Conservation (phyloP, 2,888 invertebrate genomes). For the Blera fallax region DNA sequence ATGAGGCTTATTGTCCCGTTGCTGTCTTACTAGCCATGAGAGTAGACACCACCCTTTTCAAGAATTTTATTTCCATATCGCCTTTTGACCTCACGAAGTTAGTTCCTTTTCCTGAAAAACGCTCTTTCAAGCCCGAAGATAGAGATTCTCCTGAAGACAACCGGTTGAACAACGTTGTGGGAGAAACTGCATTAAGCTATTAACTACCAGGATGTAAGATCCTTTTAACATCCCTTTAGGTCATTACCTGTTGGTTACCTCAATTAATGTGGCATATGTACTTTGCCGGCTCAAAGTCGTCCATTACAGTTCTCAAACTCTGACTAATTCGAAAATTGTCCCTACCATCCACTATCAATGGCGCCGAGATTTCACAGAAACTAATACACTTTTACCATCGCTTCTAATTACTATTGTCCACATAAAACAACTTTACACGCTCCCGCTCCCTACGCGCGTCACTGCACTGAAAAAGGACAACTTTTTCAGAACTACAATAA, state of each 20-base stretch:
- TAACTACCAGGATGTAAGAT: too few species aligned
- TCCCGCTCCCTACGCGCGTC: not conserved
- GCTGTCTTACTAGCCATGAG: too few species aligned
- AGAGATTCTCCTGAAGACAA: too few species aligned
- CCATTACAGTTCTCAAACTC: not conserved
- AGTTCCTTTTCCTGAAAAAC: too few species aligned
- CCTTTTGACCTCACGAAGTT: too few species aligned
- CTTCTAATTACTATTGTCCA: constrained; percentile 60
- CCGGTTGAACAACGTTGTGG: too few species aligned
- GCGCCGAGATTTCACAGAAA: constrained; percentile 29
- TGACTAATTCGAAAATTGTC: not conserved
- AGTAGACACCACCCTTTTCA: too few species aligned
- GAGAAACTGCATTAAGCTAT: too few species aligned
- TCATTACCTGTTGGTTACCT: not conserved
- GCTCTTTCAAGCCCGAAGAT: too few species aligned
- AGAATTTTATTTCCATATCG: too few species aligned
- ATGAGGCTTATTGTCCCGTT: too few species aligned
- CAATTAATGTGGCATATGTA: not conserved
- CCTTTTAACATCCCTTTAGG: too few species aligned
- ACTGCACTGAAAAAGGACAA: constrained; percentile 18
- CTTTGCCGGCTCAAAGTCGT: not conserved
- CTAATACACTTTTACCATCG: constrained; percentile 46
- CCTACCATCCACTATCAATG: constrained; percentile 6
- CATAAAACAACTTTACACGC: constrained; percentile 43
- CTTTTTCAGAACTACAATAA: constrained; percentile 62